Percentiles rank a stretch among this genome's conserved stretches.
Conservation (phyloP, 2,888 invertebrate species). For the Orchestes rusci region DNA sequence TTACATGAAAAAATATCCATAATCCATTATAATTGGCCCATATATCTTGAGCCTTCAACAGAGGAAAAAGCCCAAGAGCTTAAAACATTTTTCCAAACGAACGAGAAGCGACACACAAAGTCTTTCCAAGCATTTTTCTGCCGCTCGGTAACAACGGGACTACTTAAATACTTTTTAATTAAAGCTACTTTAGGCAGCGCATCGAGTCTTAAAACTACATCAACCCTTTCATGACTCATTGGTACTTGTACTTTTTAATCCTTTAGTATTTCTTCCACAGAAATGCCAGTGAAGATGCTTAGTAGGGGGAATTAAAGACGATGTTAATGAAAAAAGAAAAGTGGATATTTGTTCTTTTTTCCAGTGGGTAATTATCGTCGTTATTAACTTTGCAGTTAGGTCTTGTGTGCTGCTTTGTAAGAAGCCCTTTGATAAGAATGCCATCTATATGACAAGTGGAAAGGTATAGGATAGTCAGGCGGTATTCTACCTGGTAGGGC, state of each 20-base stretch:
- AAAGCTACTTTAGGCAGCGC: conserved; percentile 34
- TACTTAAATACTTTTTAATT: conserved; percentile 39
- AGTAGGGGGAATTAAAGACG: conserved; percentile 32
- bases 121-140: conserved; percentile 29
- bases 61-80: conserved; percentile 8
- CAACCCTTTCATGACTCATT: conserved; percentile 34
- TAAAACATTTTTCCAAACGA: conserved; percentile 14
- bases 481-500: too few relatives aligned
- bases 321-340: conserved; percentile 28
- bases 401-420: neutral
- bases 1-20: too few relatives aligned
- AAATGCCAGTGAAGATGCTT: conserved; percentile 35
- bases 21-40: conserved; percentile 1
- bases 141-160: conserved; percentile 26
- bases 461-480: too few relatives aligned
- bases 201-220: conserved; percentile 32
- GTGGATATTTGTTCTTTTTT: conserved; percentile 28
- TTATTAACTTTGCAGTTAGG: conserved; percentile 26
- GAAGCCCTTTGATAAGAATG: too few relatives aligned
- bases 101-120: conserved; percentile 8
- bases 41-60: neutral
- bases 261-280: conserved; percentile 36
- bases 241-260: conserved; percentile 37
- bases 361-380: conserved; percentile 27
- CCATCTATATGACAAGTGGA: too few relatives aligned